These are phyloP conservation scores for Sebastes diploproa DNA, from an alignment of 2,797 vertebrate species.

Conservation along the genomic window DNA sequence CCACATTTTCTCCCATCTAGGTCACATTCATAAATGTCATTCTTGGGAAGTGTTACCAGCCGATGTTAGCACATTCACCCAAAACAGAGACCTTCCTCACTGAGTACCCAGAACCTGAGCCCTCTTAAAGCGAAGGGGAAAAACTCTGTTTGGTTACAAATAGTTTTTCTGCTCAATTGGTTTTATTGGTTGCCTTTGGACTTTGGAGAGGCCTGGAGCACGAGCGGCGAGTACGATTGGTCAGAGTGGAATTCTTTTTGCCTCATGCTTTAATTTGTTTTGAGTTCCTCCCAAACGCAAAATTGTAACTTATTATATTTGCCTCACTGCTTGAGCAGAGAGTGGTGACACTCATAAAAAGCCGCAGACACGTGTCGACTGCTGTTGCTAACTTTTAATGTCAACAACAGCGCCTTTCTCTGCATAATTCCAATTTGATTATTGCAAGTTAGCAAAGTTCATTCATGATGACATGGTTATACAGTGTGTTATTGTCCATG, in stretches of 20 bases:
- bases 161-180: conserved; percentile 72
- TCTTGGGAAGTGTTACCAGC: conserved; percentile 36
- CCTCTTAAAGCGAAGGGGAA: conserved; percentile 21
- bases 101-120: conserved; percentile 39
- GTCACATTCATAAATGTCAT: conserved; percentile 63
- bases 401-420: conserved; percentile 43
- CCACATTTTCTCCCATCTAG: conserved; percentile 44
- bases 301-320: conserved; percentile 55
- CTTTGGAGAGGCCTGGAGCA: conserved; percentile 38
- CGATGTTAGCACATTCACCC: conserved; percentile 32
- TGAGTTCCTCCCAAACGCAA: conserved; percentile 53
- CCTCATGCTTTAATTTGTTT: conserved; percentile 56
- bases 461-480: conserved; percentile 51
- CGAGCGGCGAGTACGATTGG: conserved; percentile 45
- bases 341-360: conserved; percentile 45
- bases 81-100: conserved; percentile 45
- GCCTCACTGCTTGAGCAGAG: conserved; percentile 28
- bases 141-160: conserved; percentile 63
- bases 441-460: conserved; percentile 49
- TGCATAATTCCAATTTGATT: conserved; percentile 45
- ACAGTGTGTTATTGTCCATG: conserved; percentile 69
- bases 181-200: conserved; percentile 75
- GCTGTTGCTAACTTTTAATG: conserved; percentile 47
- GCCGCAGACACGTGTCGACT: conserved; percentile 54
- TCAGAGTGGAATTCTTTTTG: conserved; percentile 54